Evolutionary conservation across 2,797 vertebrate species (phyloP).

Genomic region (Pangasius mekongensis): DNA sequence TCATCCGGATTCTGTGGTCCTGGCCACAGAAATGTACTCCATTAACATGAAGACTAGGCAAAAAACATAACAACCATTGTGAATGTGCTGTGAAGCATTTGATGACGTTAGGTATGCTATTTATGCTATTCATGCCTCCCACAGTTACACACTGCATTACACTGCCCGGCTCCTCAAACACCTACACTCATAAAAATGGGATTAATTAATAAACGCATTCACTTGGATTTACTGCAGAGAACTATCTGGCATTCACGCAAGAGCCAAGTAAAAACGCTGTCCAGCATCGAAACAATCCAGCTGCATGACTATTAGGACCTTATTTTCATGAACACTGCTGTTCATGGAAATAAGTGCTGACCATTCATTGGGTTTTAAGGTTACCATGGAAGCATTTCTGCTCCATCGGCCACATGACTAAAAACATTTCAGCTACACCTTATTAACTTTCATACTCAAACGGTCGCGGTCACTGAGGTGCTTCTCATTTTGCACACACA

Average conservation of each 20-base stretch:
- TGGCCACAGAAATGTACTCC: background rate
- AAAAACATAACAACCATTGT: background rate
- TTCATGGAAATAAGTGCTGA: background rate
- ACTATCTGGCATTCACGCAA: background rate
- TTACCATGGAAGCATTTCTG: conserved; percentile 30
- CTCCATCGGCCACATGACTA: conserved; percentile 13
- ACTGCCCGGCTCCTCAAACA: background rate
- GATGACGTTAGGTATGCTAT: background rate
- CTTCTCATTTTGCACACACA: conserved; percentile 1
- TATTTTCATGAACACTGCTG: conserved; percentile 12
- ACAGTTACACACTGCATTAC: background rate
- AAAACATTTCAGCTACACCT: conserved; percentile 18
- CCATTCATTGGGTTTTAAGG: background rate
- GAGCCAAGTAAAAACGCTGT: background rate
- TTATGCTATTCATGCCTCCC: background rate
- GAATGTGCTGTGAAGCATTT: conserved; percentile 11
- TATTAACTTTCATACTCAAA: conserved; percentile 31
- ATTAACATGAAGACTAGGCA: background rate
- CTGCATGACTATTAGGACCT: background rate
- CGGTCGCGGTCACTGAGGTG: background rate
- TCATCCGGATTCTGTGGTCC: background rate
- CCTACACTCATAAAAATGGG: background rate
- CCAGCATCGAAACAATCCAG: background rate
- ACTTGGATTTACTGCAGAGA: background rate
- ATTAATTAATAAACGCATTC: background rate